Base-by-base conservation (phyloP, 1,140 invertebrate species). In the Neuroterus valhalla region DNA sequence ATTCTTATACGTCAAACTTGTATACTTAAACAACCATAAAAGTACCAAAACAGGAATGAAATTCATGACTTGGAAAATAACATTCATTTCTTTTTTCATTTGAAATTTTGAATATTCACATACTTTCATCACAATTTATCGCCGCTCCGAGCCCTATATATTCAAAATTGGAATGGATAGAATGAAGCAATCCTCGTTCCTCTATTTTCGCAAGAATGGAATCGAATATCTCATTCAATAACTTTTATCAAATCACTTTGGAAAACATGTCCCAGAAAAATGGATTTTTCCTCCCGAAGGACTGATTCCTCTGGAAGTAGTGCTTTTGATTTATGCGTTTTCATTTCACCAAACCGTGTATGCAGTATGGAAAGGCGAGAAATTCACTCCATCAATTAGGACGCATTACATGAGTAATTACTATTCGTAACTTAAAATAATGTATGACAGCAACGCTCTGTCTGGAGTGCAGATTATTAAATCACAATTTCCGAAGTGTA, bases 401-500 rank as follows among this genome's bases (percentile, higher is more conserved):
- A 52, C 11, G 21, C 17, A 52, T 52, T 52, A 21, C 50, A 52
- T 26, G 23, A 52, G 50, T 52, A 52, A 52, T 52, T 19, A 52
- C 17, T 52, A 23, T 23, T 11, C 23, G 6, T 52, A 52, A 23
- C 19, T 3, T 19, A 52, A 52, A 52, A 52, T 52, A 14, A 11
- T 52, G 17, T 21, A 38, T 5, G 10, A 38, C 10, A 52, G 19
- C 50, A 14, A 52, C 23, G 12, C 17, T 52, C 17, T 17, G 19
- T 12, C 50, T 52, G 12, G 17, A 14, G 19, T n/a, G 19, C 6
- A 12, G 50, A 23, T 23, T 21, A 52, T 23, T 23, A 23, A 26
- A 26, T 52, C 12, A 52, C 4, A 52, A 52, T 21, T 52, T 12
- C 19, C 6, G 1, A 23, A 52, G 10, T 12, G 12, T 19, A 50